Conservation (phyloP, 2,113 vertebrate species). For the Channa maculata region DNA sequence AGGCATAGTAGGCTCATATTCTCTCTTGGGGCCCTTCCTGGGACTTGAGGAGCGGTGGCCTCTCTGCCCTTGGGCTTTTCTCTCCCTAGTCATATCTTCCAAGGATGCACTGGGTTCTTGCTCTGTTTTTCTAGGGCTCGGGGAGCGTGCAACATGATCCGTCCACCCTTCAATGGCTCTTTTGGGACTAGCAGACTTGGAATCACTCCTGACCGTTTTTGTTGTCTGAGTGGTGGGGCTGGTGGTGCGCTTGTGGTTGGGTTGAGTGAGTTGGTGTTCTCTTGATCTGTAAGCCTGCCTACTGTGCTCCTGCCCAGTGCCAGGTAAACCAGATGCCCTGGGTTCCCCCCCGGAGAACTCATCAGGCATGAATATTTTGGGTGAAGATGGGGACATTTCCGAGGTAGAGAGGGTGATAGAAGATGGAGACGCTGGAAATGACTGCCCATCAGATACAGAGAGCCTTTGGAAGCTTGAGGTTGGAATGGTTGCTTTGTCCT, state of each 20-base stretch:
- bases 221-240: constrained; percentile 67
- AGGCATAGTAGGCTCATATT: constrained; percentile 55
- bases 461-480: constrained; percentile 85
- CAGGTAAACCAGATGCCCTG: constrained; percentile 41
- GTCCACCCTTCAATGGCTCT: constrained; percentile 55
- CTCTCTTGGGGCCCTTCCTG: constrained; percentile 76
- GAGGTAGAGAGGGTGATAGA: constrained; percentile 81
- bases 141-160: constrained; percentile 57
- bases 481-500: constrained; percentile 86
- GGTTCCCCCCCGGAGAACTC: constrained; percentile 72
- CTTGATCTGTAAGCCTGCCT: constrained; percentile 49
- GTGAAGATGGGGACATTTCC: constrained; percentile 78
- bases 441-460: constrained; percentile 85
- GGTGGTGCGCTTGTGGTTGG: constrained; percentile 63
- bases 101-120: constrained; percentile 35
- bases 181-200: constrained; percentile 80
- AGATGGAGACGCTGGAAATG: constrained; percentile 84
- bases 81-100: constrained; percentile 65
- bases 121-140: constrained; percentile 78
- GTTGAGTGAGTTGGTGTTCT: constrained; percentile 60
- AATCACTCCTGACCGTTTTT: constrained; percentile 60
- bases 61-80: constrained; percentile 49
- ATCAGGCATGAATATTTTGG: constrained; percentile 56
- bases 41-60: constrained; percentile 82
- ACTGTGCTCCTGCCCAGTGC: constrained; percentile 47